These are phyloP conservation scores for Anseranas semipalmata DNA, from an alignment of 2,113 vertebrate species.

Conservation along the genomic window DNA sequence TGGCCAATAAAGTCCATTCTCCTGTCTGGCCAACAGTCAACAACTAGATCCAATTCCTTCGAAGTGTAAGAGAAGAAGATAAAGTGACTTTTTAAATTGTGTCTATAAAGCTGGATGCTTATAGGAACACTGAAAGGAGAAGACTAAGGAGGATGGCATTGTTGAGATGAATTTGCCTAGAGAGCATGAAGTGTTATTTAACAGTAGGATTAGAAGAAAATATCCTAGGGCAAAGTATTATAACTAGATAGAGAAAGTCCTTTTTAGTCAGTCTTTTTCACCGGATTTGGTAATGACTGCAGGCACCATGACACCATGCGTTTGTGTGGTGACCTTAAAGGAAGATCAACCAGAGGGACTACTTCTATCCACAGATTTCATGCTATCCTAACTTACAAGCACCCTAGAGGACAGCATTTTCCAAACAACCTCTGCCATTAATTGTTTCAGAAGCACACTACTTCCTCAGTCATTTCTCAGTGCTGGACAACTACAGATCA, in stretches of 20 bases:
- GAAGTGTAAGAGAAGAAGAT: background rate
- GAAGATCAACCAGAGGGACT: background rate
- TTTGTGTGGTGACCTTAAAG: background rate
- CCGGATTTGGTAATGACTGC: background rate
- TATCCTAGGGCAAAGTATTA: rapidly evolving
- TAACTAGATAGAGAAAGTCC: background rate
- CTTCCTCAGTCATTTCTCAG: background rate
- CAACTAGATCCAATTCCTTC: background rate
- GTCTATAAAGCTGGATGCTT: background rate
- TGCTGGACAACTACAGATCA: background rate
- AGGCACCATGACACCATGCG: background rate
- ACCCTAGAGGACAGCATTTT: background rate
- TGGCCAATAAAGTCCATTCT: background rate
- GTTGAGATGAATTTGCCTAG: background rate
- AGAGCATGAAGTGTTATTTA: background rate
- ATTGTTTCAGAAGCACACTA: background rate
- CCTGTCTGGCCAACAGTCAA: background rate
- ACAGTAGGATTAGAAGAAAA: background rate
- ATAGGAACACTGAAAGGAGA: background rate
- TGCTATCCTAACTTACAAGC: background rate
- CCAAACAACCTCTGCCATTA: background rate
- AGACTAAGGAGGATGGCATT: background rate
- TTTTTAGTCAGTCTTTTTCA: background rate
- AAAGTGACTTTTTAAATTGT: background rate
- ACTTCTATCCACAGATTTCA: background rate